Evolutionary conservation across 2,113 vertebrate species (phyloP).

Genomic region (Perca flavescens): DNA sequence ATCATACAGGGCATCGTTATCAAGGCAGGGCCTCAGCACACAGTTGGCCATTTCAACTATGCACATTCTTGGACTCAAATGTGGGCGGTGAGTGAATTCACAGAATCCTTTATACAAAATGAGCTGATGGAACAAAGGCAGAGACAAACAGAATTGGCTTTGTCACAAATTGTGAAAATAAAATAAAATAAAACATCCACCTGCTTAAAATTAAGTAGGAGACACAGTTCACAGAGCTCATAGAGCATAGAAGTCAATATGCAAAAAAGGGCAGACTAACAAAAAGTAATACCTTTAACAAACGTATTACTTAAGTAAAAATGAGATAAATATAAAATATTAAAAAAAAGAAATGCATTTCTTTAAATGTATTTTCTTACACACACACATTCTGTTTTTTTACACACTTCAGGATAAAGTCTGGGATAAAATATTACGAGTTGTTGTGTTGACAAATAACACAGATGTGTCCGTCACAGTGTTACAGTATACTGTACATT

Average conservation of each 20-base stretch:
- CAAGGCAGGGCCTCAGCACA: conserved; percentile 56
- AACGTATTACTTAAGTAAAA: too few species aligned
- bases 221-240: background rate
- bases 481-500: too few species aligned
- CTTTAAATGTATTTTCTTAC: background rate
- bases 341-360: background rate
- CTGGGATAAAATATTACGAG: background rate
- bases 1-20: conserved; percentile 57
- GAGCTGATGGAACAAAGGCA: conserved; percentile 50
- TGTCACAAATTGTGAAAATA: conserved; percentile 46
- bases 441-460: background rate
- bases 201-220: background rate
- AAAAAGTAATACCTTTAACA: too few species aligned
- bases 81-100: conserved; percentile 81
- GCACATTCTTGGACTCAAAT: conserved; percentile 71
- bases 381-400: background rate
- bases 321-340: too few species aligned
- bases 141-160: conserved; percentile 54
- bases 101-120: conserved; percentile 64
- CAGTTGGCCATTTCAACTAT: conserved; percentile 67
- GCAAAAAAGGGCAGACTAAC: too few species aligned
- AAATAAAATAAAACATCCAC: background rate
- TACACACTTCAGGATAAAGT: background rate
- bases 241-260: background rate
- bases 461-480: background rate